Evolutionary conservation across 1,140 invertebrate genomes (phyloP).

Genomic region (Pseudomyrmex dendroicus): DNA sequence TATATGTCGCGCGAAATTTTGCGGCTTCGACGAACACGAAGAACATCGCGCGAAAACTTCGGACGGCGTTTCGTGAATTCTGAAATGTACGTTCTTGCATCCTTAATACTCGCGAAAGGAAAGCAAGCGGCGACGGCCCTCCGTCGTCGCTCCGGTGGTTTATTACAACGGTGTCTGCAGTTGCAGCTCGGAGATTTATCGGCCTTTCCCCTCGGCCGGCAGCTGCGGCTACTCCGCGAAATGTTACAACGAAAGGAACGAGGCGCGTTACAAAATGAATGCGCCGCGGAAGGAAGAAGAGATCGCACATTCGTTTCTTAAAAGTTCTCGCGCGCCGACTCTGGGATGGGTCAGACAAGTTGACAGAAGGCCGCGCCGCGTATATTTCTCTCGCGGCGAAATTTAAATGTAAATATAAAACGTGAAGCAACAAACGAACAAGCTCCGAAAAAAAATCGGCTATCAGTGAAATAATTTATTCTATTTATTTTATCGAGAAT

Average conservation of each 20-base stretch:
- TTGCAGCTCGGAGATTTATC: slow-evolving; percentile 51
- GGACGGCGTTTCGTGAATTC: slow-evolving; percentile 35
- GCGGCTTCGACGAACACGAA: slow-evolving; percentile 3
- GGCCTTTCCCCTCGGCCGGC: slow-evolving; percentile 23
- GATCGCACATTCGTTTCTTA: slow-evolving; percentile 51
- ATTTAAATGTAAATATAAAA: slow-evolving; percentile 25
- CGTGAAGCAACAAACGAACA: neutral
- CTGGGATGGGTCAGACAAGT: slow-evolving; percentile 8
- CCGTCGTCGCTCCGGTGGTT: slow-evolving; percentile 48
- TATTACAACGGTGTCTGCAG: slow-evolving; percentile 53
- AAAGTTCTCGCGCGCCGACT: slow-evolving; percentile 17
- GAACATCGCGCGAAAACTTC: slow-evolving; percentile 15
- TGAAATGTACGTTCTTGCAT: slow-evolving; percentile 53
- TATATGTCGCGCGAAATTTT: neutral
- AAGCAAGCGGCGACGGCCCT: slow-evolving; percentile 14
- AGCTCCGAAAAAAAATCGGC: neutral
- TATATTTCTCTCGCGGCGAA: slow-evolving; percentile 10
- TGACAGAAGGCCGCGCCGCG: neutral
- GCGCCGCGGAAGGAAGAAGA: slow-evolving; percentile 28
- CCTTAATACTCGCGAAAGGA: slow-evolving; percentile 39
- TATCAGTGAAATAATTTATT: too few relatives aligned
- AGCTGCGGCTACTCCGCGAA: slow-evolving; percentile 47
- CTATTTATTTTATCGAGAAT: too few relatives aligned
- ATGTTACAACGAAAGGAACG: slow-evolving; percentile 36
- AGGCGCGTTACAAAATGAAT: slow-evolving; percentile 48